These are phyloP conservation scores for Diarsia brunnea DNA, from an alignment of 2,888 invertebrate genomes.

Conservation along the genomic window DNA sequence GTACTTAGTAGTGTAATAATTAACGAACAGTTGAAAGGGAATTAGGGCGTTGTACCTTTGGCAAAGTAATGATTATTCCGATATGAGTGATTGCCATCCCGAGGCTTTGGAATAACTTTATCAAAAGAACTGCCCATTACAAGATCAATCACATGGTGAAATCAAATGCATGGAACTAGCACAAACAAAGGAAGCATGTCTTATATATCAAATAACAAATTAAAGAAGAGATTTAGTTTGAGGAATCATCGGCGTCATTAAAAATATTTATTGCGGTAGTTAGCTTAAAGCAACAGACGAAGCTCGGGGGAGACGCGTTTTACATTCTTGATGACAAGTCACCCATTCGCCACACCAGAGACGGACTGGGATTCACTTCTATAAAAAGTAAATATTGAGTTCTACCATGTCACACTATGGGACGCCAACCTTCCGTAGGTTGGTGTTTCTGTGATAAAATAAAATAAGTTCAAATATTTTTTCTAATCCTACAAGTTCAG, in stretches of 20 bases:
- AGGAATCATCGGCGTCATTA: slow-evolving; percentile 84
- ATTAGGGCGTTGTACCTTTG: slow-evolving; percentile 21
- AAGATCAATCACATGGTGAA: slow-evolving; percentile 28
- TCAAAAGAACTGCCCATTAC: background rate
- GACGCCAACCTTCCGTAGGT: background rate
- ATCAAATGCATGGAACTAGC: background rate
- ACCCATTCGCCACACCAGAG: slow-evolving; percentile 83
- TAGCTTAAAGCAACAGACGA: slow-evolving; percentile 86
- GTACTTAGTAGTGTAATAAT: slow-evolving; percentile 19
- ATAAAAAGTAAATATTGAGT: background rate
- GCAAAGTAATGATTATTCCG: slow-evolving; percentile 30
- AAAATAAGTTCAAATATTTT: too few relatives aligned
- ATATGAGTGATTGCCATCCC: slow-evolving; percentile 38
- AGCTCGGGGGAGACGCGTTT: slow-evolving; percentile 82
- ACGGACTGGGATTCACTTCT: slow-evolving; percentile 65
- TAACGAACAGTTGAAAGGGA: slow-evolving; percentile 30
- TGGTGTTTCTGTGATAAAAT: background rate
- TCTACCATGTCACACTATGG: background rate
- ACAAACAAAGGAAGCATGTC: slow-evolving; percentile 29
- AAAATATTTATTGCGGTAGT: slow-evolving; percentile 88
- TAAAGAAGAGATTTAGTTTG: slow-evolving; percentile 65
- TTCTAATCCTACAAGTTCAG: background rate
- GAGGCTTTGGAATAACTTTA: slow-evolving; percentile 35
- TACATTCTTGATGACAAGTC: slow-evolving; percentile 90
- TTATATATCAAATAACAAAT: slow-evolving; percentile 52